These are phyloP conservation scores for Amphipyra tragopoginis DNA, from an alignment of 2,888 invertebrate species.

Conservation along the genomic window DNA sequence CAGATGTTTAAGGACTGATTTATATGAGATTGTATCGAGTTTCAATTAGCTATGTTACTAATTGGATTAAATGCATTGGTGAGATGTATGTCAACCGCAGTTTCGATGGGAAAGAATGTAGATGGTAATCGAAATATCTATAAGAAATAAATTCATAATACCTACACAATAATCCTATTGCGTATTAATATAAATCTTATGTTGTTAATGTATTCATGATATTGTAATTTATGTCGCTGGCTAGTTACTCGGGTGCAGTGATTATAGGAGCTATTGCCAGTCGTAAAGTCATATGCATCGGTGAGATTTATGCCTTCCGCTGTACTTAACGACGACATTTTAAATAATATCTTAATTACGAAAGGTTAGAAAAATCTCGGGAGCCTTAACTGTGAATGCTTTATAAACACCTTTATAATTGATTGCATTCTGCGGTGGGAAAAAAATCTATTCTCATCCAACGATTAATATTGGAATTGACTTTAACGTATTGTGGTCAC, in stretches of 20 bases:
- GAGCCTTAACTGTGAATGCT: constrained; percentile 11
- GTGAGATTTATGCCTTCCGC: constrained; percentile 76
- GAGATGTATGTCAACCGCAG: constrained; percentile 35
- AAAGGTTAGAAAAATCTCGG: constrained; percentile 45
- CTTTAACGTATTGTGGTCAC: constrained; percentile 2
- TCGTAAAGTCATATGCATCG: constrained; percentile 65
- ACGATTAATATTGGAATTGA: constrained; percentile 11
- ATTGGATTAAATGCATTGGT: constrained; percentile 56
- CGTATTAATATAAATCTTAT: constrained; percentile 39
- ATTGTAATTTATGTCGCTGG: constrained; percentile 51
- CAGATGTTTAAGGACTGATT: constrained; percentile 57
- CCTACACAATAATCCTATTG: constrained; percentile 32
- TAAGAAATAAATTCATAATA: constrained; percentile 38
- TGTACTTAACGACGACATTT: constrained; percentile 69
- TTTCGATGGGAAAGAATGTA: constrained; percentile 49
- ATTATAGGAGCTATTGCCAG: constrained; percentile 52
- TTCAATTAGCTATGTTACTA: constrained; percentile 58
- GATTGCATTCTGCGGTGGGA: constrained; percentile 33
- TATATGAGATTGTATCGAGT: constrained; percentile 60
- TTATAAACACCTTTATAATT: constrained; percentile 30
- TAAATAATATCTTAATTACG: constrained; percentile 69
- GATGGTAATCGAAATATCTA: constrained; percentile 41
- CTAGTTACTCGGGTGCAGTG: constrained; percentile 55
- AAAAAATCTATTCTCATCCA: constrained; percentile 2
- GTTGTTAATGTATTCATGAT: constrained; percentile 51